Evolutionary conservation across 2,888 invertebrate genomes (phyloP).

Genomic region (Orthosia gracilis): DNA sequence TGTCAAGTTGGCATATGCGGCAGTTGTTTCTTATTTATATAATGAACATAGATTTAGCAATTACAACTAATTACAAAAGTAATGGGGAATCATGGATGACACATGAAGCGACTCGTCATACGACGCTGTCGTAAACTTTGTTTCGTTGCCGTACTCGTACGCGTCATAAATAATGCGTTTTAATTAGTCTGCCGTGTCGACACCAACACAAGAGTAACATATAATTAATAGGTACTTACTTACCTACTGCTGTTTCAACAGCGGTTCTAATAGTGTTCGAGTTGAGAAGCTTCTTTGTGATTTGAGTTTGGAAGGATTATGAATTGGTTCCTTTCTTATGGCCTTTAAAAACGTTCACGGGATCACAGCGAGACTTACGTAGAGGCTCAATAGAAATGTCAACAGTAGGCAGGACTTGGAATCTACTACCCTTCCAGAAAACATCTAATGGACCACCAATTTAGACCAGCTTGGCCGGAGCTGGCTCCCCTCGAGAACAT

Average conservation of each 20-base stretch:
- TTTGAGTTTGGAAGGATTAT: neutral
- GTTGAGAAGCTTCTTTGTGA: neutral
- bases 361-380: too few species aligned
- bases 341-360: too few species aligned
- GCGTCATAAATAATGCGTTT: slow-evolving; percentile 59
- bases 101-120: slow-evolving; percentile 24
- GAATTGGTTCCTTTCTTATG: neutral
- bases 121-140: slow-evolving; percentile 20
- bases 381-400: too few species aligned
- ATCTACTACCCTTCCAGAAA: too few species aligned
- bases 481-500: too few species aligned
- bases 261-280: slow-evolving; percentile 3
- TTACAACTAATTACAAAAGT: slow-evolving; percentile 31
- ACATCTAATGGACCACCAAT: too few species aligned
- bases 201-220: slow-evolving; percentile 27
- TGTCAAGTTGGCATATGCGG: too few species aligned
- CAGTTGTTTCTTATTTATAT: neutral
- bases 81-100: slow-evolving; percentile 17
- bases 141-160: slow-evolving; percentile 22
- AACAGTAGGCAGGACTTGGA: too few species aligned
- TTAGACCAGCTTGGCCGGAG: too few species aligned
- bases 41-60: neutral
- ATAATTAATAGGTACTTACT: slow-evolving; percentile 23
- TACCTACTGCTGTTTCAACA: slow-evolving; percentile 38
- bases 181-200: slow-evolving; percentile 51